A percentile compares a stretch with the other conserved stretches of the same genome.
Evolutionary conservation across 2,888 invertebrate genomes (phyloP).

Genomic region (Drosophila cracens): DNA sequence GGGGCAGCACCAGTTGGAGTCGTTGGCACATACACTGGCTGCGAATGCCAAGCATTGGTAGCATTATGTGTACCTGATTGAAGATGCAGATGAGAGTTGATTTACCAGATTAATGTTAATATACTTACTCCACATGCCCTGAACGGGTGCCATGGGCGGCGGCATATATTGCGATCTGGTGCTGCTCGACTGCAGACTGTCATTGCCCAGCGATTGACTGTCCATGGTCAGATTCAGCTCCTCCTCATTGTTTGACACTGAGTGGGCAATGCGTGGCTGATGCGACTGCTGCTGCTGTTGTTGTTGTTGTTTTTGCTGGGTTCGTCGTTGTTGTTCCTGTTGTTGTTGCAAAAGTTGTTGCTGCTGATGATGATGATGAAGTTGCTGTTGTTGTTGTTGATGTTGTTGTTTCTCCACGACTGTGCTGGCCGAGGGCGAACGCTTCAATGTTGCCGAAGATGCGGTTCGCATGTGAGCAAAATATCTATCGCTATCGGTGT

Average conservation of each 20-base stretch:
- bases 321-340: constrained; percentile 35
- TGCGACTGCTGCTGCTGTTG: constrained; percentile 14
- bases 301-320: constrained; percentile 27
- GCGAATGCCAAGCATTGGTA: constrained; percentile 77
- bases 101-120: background rate
- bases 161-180: constrained; percentile 84
- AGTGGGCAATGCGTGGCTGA: constrained; percentile 20
- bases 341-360: constrained; percentile 38
- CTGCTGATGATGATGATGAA: constrained; percentile 23
- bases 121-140: constrained; percentile 81
- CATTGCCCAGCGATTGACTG: constrained; percentile 82
- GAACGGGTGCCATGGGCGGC: constrained; percentile 83
- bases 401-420: constrained; percentile 55
- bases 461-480: constrained; percentile 58
- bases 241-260: constrained; percentile 59
- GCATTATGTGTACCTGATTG: constrained; percentile 63
- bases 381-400: constrained; percentile 36
- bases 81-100: background rate
- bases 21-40: constrained; percentile 37
- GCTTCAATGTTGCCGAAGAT: constrained; percentile 67
- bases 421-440: constrained; percentile 59
- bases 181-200: constrained; percentile 84
- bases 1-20: constrained; percentile 30
- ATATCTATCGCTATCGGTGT: constrained; percentile 71
- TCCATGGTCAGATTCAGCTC: constrained; percentile 81